These are phyloP conservation scores for Pangasianodon gigas DNA, from an alignment of 2,113 vertebrate species.

Conservation along the genomic window DNA sequence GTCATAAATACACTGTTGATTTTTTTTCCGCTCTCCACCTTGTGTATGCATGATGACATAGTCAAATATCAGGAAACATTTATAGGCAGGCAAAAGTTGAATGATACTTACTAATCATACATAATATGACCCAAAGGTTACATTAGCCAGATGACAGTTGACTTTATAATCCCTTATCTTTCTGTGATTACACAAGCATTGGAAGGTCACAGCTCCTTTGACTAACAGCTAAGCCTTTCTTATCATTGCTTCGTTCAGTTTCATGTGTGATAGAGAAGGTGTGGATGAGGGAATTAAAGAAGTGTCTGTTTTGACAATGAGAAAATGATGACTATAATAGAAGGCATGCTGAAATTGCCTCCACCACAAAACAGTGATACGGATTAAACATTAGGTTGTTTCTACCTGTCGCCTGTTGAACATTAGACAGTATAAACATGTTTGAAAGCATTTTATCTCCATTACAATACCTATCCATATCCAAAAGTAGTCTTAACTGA, in stretches of 20 bases:
- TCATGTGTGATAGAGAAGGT: background rate
- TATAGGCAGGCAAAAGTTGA: background rate
- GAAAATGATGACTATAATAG: background rate
- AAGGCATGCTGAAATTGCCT: background rate
- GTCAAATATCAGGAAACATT: background rate
- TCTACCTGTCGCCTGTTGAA: background rate
- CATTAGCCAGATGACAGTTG: background rate
- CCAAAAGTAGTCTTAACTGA: background rate
- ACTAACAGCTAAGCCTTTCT: background rate
- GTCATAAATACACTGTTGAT: background rate
- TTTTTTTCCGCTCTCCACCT: background rate
- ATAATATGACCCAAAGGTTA: background rate
- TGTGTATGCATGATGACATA: background rate
- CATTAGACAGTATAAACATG: background rate
- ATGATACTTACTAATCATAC: background rate
- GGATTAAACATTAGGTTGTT: background rate
- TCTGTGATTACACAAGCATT: background rate
- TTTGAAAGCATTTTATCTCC: background rate
- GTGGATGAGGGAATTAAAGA: background rate
- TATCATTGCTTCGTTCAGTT: background rate
- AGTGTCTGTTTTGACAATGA: slow-evolving; percentile 4
- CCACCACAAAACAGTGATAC: background rate
- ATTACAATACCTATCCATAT: background rate
- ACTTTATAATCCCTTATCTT: background rate
- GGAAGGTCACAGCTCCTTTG: background rate